Base-by-base conservation (phyloP, 2,113 vertebrate species). In the Hydropotes inermis region DNA sequence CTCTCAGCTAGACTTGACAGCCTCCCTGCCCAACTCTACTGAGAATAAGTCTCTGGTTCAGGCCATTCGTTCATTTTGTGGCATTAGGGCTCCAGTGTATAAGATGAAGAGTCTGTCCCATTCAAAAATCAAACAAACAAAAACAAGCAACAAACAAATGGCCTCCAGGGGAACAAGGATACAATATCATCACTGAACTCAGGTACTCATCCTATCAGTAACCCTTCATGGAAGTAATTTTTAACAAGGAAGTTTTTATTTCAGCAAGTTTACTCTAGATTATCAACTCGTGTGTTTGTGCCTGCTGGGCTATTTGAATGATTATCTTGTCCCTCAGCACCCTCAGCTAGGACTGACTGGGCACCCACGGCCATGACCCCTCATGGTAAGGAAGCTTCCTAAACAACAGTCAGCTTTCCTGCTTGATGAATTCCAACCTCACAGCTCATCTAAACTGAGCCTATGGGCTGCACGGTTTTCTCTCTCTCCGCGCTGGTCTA, bases 361-460 rank as follows among this genome's bases (percentile, higher is more conserved):
- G 84, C 87, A 96, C 93, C 97, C 97, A 96, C 81, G 89, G 95
- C 97, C 96, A 95, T 96, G 98, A 98, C 97, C 94, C 97, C 70
- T 97, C 88, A 91, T n/a, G 60, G 98, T 93, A 94, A 97, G 95
- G 96, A 98, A 97, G 95, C 70, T 83, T 97, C 92, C 83, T 78
- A 90, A 97, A 97, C 95, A 93, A 94, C 88, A 94, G 87, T 76
- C 93, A 98, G 94, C 89, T 95, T 98, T 97, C 78, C 93, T 96
- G 92, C 92, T 96, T 98, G 97, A 98, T 97, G 98, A 98, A 98
- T 98, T 96, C 97, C 97, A 43, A 91, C 96, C 95, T 95, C 96
- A 87, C 89, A 97, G 95, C 61, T 85, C 23, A 95, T 97, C 98
- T 98, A 97, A 98, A 98, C 96, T 93, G 97, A 98, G 98, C 98